These are phyloP conservation scores for Pammene fasciana DNA, from an alignment of 2,888 invertebrate species.

Conservation along the genomic window DNA sequence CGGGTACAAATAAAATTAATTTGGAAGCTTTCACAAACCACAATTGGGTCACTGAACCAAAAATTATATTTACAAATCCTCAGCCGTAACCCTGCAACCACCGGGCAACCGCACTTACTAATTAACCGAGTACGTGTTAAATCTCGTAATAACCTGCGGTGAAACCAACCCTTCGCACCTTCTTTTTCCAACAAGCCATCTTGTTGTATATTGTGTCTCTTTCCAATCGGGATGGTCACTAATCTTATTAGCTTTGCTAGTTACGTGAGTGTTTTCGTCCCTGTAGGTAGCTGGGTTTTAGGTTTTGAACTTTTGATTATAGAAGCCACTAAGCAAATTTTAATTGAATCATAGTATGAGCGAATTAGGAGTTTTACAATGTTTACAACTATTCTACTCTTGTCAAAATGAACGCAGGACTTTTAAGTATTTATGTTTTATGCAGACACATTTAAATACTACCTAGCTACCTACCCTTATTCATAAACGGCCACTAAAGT, in stretches of 20 bases:
- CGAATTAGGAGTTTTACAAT: too few relatives aligned
- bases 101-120: conserved; percentile 80
- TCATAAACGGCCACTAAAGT: too few relatives aligned
- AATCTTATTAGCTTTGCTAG: conserved; percentile 30
- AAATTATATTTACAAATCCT: conserved; percentile 76
- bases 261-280: conserved; percentile 16
- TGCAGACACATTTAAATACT: too few relatives aligned
- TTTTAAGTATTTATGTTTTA: too few relatives aligned
- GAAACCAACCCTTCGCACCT: conserved; percentile 63
- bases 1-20: conserved; percentile 32
- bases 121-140: conserved; percentile 82
- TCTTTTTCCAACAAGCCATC: conserved; percentile 61
- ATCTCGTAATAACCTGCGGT: conserved; percentile 81
- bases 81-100: conserved; percentile 63
- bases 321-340: too few relatives aligned
- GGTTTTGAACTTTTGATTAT: background rate
- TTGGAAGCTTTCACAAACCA: conserved; percentile 53
- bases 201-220: conserved; percentile 50
- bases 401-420: too few relatives aligned
- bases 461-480: too few relatives aligned
- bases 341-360: background rate
- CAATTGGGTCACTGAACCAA: conserved; percentile 73
- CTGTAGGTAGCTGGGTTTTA: background rate
- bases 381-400: too few relatives aligned
- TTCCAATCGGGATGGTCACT: conserved; percentile 50